Percentiles rank a stretch among this genome's conserved stretches.
Evolutionary conservation across 2,113 vertebrate species (phyloP).

Genomic region (Vicugna pacos): DNA sequence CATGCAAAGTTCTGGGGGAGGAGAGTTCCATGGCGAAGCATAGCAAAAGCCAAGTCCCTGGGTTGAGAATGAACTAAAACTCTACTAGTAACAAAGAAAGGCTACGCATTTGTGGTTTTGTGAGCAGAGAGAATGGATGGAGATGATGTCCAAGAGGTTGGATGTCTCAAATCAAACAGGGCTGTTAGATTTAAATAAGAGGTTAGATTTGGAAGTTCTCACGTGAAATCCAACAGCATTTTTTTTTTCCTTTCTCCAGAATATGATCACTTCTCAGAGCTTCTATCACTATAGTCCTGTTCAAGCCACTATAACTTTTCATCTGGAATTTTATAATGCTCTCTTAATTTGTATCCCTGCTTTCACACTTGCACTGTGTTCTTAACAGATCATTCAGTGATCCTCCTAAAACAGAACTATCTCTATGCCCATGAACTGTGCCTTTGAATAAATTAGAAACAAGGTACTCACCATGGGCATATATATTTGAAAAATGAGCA

Average conservation of each 20-base stretch:
- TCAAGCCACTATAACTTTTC: neutral
- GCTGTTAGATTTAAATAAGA: neutral
- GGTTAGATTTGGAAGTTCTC: neutral
- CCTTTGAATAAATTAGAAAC: neutral
- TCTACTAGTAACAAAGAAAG: neutral
- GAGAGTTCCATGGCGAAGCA: neutral
- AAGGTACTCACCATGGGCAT: neutral
- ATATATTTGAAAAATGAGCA: slow-evolving; percentile 24
- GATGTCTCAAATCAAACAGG: neutral
- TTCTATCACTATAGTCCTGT: neutral
- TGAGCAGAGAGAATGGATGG: neutral
- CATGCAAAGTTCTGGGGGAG: neutral
- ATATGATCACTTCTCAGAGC: neutral
- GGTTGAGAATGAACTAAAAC: neutral
- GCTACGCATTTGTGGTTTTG: neutral
- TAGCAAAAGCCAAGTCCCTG: neutral
- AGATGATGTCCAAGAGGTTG: neutral
- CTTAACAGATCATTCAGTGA: neutral
- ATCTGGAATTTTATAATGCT: slow-evolving; percentile 31
- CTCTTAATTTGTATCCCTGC: slow-evolving; percentile 10
- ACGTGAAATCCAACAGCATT: neutral
- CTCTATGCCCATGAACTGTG: neutral
- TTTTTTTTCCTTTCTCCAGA: neutral
- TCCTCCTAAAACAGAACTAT: slow-evolving; percentile 37
- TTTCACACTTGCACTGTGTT: neutral